A percentile compares a stretch with the other conserved stretches of the same genome.
phyloP scores from a whole-genome alignment of 2,797 vertebrate genomes.

The Characodon lateralis region DNA sequence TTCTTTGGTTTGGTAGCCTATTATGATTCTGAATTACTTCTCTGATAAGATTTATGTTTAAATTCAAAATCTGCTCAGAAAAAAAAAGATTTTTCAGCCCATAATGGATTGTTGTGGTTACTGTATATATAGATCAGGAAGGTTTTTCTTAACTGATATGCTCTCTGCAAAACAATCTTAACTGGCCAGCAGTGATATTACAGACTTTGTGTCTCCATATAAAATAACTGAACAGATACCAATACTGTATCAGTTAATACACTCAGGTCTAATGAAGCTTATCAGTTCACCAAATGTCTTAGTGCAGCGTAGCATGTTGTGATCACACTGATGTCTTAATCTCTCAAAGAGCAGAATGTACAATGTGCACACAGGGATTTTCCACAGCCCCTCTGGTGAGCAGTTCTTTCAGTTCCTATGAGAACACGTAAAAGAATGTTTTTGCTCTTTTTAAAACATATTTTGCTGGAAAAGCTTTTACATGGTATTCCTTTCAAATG shows the following conservation, averaged over 20 bases:
- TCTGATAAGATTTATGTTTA: constrained; percentile 21
- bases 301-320: constrained; percentile 67
- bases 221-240: constrained; percentile 53
- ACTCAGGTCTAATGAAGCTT: constrained; percentile 78
- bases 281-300: constrained; percentile 82
- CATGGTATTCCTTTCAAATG: constrained; percentile 63
- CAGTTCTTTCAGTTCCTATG: constrained; percentile 48
- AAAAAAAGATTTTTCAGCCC: constrained; percentile 12
- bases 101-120: constrained; percentile 20
- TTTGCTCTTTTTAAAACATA: constrained; percentile 53
- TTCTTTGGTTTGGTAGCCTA: constrained; percentile 10
- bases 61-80: constrained; percentile 6
- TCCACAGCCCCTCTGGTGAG: constrained; percentile 51
- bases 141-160: constrained; percentile 9
- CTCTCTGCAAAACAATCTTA: constrained; percentile 44
- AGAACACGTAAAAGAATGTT: constrained; percentile 58
- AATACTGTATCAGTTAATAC: constrained; percentile 77
- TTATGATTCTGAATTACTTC: constrained; percentile 32
- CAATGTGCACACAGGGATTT: constrained; percentile 77
- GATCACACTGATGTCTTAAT: constrained; percentile 81
- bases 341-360: constrained; percentile 72
- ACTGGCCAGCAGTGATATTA: constrained; percentile 41
- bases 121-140: constrained; percentile 11
- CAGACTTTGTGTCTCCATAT: constrained; percentile 41
- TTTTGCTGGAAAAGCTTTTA: constrained; percentile 59